Evolutionary conservation across 1,140 invertebrate species (phyloP), one percentile per base, ranked within the genome.

Genomic region (Procambarus clarkii): DNA sequence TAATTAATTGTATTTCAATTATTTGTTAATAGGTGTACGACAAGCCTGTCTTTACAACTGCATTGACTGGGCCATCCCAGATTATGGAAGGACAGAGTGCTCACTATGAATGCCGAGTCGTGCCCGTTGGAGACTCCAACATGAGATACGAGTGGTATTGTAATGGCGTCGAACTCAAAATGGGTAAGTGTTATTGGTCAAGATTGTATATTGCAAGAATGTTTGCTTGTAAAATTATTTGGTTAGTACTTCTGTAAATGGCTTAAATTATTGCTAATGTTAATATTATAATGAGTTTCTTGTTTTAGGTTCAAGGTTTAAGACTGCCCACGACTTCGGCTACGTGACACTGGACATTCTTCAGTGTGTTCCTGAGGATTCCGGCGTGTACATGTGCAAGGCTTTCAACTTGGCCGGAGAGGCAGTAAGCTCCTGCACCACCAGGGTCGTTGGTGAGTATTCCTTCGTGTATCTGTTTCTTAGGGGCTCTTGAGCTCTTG

Each of bases 61-160:
- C 98, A 82, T 95, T 98, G 2, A 98, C 97, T 50, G 98, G 98
- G 9, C 98, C 97, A n/a, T 96, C 97, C 1, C 98, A 99, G 94
- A 94, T 99, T 7, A 97, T 97, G 96, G 98, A 99, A 95, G 98
- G 98, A 18, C 97, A 99, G 94, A 96, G 97, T 92, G 98, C 98
- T 91, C 98, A 98, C 95, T 99, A 99, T 94, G 98, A 99, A 95
- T 98, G 98, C 92, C 96, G 98, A 77, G 98, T 99, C n/a, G 97
- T 99, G 46, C 98, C 98, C 64, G 97, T 98, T 90, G 98, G 98
- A 9, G 99, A 99, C 95, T 96, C 98, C 15, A 97, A 96, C 93
- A 95, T 99, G 76, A 95, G 96, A 93, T 98, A 98, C 93, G 97
- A 99, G 94, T 99, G 98, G 98, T 98, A 97, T 93, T 97, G 98